These are phyloP conservation scores for Ctenopoma kingsleyae DNA, from an alignment of 2,797 vertebrate species.

Conservation along the genomic window DNA sequence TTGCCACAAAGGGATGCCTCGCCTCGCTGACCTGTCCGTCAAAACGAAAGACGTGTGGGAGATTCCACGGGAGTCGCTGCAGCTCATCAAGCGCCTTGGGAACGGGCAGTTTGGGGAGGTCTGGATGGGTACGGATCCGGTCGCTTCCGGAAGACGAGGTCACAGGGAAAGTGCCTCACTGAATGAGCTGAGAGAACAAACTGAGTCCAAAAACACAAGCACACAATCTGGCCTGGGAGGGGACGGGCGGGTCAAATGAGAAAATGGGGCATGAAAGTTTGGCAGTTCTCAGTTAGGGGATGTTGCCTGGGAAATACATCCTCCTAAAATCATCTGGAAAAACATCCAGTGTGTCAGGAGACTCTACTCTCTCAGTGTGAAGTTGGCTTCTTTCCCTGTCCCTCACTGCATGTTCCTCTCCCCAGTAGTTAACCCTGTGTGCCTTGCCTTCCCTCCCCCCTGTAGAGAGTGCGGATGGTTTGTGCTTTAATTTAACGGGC, in stretches of 20 bases:
- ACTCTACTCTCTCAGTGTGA: slow-evolving; percentile 46
- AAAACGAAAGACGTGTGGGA: slow-evolving; percentile 99
- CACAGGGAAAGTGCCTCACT: slow-evolving; percentile 82
- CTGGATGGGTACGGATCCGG: slow-evolving; percentile 96
- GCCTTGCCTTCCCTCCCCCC: slow-evolving; percentile 72
- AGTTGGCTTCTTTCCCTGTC: slow-evolving; percentile 84
- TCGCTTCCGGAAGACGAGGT: slow-evolving; percentile 66
- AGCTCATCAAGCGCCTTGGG: slow-evolving; percentile 97
- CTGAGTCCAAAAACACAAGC: slow-evolving; percentile 7
- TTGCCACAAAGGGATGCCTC: slow-evolving; percentile 98
- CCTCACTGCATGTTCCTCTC: slow-evolving; percentile 88
- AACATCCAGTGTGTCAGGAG: slow-evolving; percentile 29
- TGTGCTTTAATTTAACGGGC: slow-evolving; percentile 97
- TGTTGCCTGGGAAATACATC: slow-evolving; percentile 21
- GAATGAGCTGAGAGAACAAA: slow-evolving; percentile 56
- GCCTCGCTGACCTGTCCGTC: slow-evolving; percentile 97
- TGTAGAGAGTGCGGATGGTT: slow-evolving; percentile 97
- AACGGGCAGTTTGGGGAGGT: slow-evolving; percentile 99
- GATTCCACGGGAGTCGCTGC: slow-evolving; percentile 96
- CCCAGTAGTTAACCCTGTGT: slow-evolving; percentile 87
- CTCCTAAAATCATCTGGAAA: slow-evolving; percentile 8
- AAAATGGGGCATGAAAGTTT: slow-evolving; percentile 14
- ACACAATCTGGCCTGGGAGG: slow-evolving; percentile 10
- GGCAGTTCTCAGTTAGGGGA: slow-evolving; percentile 25
- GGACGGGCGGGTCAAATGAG: slow-evolving; percentile 2